A percentile compares a stretch with the other conserved stretches of the same genome.
phyloP scores from a whole-genome alignment of 2,797 vertebrate species.

The Tachyglossus aculeatus region DNA sequence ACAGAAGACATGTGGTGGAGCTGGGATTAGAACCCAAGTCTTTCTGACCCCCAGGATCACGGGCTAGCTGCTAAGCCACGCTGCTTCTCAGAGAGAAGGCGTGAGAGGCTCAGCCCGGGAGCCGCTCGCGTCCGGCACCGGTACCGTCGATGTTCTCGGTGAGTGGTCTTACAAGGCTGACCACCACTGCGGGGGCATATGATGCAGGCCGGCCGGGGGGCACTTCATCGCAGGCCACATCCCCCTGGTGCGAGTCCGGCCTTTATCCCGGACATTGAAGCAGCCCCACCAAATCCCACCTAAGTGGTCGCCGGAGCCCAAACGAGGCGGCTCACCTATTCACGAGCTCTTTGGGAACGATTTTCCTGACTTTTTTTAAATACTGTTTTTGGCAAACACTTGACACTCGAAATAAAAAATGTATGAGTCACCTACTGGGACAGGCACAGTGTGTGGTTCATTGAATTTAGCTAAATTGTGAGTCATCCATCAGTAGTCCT shows the following conservation, averaged over 20 bases:
- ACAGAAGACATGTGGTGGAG: too few relatives aligned
- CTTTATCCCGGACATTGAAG: slow-evolving; percentile 50
- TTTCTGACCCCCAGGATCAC: too few relatives aligned
- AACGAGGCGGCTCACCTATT: slow-evolving; percentile 74
- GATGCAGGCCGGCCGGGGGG: slow-evolving; percentile 43
- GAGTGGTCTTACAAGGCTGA: background rate
- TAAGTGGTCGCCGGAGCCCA: slow-evolving; percentile 77
- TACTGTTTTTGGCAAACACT: slow-evolving; percentile 83
- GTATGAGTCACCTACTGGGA: slow-evolving; percentile 79
- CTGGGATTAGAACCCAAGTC: too few relatives aligned
- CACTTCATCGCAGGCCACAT: slow-evolving; percentile 22
- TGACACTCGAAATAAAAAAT: slow-evolving; percentile 82
- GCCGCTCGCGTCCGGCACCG: background rate
- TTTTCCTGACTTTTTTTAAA: slow-evolving; percentile 78
- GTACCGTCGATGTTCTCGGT: background rate
- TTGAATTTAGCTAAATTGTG: slow-evolving; percentile 83
- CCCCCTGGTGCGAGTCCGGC: slow-evolving; percentile 15
- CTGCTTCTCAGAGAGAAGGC: too few relatives aligned
- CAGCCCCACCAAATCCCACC: slow-evolving; percentile 64
- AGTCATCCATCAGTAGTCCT: slow-evolving; percentile 80
- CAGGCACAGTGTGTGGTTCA: slow-evolving; percentile 79
- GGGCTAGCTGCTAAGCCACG: too few relatives aligned
- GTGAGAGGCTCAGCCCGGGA: background rate
- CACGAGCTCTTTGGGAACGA: slow-evolving; percentile 73
- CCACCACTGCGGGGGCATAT: slow-evolving; percentile 34